A percentile compares a stretch with the other conserved stretches of the same genome.
Evolutionary conservation across 2,113 vertebrate species (phyloP).

Genomic region (Nyctibius bracteatus): DNA sequence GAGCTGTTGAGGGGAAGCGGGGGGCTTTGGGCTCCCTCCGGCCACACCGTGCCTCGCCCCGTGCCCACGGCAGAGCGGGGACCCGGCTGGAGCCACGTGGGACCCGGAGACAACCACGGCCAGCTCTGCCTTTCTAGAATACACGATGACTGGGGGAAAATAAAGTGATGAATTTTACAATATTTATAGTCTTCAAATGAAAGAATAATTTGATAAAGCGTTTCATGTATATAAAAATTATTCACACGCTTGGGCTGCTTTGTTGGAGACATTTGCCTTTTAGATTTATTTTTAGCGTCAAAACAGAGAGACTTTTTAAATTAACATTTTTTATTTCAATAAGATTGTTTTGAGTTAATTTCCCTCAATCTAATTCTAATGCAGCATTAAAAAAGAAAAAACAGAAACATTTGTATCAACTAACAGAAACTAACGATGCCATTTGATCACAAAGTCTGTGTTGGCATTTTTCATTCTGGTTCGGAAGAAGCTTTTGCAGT

Average conservation of each 20-base stretch:
- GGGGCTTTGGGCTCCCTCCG: too few species aligned
- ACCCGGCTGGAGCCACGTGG: accelerated
- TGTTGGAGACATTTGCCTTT: not conserved
- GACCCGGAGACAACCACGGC: not conserved
- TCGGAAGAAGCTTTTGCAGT: not conserved
- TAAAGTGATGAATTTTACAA: accelerated
- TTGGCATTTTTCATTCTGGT: not conserved
- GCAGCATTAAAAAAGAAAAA: not conserved
- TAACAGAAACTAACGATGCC: not conserved
- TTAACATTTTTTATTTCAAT: not conserved
- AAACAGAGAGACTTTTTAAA: not conserved
- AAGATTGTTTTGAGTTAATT: not conserved
- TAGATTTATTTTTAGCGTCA: not conserved
- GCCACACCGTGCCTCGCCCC: not conserved
- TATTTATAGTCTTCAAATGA: not conserved
- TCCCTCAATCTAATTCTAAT: not conserved
- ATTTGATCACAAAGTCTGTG: not conserved
- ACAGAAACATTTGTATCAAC: not conserved
- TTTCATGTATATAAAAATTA: not conserved
- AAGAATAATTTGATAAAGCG: not conserved
- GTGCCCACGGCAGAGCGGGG: not conserved
- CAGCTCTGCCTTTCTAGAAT: not conserved
- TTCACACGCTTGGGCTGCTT: not conserved
- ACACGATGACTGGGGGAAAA: not conserved
- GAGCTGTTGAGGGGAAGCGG: accelerated